These are phyloP conservation scores for Polypedilum pembai DNA, from an alignment of 1,140 invertebrate genomes.

Conservation along the genomic window DNA sequence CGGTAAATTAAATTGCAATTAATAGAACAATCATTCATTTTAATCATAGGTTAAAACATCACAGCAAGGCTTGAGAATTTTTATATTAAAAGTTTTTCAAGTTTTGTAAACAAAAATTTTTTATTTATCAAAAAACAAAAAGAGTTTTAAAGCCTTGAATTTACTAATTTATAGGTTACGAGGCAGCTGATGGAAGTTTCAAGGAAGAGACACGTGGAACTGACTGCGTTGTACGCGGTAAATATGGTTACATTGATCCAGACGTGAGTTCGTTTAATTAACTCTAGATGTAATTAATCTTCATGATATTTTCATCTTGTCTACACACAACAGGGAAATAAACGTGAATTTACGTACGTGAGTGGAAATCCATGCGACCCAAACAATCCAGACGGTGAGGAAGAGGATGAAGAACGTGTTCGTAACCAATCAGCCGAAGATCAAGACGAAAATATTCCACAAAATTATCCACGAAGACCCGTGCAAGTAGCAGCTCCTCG, in stretches of 20 bases:
- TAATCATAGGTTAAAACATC: too few species aligned
- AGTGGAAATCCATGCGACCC: slow-evolving; percentile 86
- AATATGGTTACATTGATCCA: slow-evolving; percentile 56
- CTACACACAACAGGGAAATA: slow-evolving; percentile 49
- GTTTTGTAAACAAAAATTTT: background rate
- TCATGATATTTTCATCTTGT: background rate
- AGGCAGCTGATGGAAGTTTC: slow-evolving; percentile 81
- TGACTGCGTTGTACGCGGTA: slow-evolving; percentile 78
- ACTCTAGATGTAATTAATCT: background rate
- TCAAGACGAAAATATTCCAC: slow-evolving; percentile 53
- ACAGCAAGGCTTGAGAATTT: too few species aligned
- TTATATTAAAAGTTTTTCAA: background rate
- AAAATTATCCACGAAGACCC: slow-evolving; percentile 58
- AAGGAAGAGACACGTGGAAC: slow-evolving; percentile 80
- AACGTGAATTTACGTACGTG: slow-evolving; percentile 79
- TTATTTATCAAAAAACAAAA: too few species aligned
- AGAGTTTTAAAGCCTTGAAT: background rate
- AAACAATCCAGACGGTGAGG: slow-evolving; percentile 61
- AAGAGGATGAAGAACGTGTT: slow-evolving; percentile 50
- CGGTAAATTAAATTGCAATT: slow-evolving; percentile 34
- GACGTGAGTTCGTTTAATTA: background rate
- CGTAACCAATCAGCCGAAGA: slow-evolving; percentile 46
- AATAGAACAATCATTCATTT: slow-evolving; percentile 15
- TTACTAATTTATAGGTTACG: slow-evolving; percentile 52
- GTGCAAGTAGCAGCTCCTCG: slow-evolving; percentile 44